Conservation (phyloP, 1,140 invertebrate species). For the Schlechtendalia chinensis region DNA sequence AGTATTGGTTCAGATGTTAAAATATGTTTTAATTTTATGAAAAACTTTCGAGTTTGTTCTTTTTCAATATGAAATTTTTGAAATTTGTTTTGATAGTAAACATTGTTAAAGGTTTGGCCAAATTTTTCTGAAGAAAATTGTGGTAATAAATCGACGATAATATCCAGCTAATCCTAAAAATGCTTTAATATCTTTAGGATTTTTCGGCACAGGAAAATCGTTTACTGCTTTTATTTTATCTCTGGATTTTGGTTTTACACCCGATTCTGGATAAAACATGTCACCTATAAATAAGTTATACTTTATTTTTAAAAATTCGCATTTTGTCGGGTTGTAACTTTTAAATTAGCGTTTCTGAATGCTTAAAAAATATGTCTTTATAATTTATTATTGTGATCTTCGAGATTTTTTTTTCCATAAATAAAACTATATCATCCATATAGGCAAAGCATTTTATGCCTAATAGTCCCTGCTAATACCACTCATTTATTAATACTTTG, state of each 20-base stretch:
- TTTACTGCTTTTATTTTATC: not conserved
- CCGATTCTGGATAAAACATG: not conserved
- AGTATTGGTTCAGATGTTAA: constrained; percentile 53
- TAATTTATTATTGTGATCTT: too few relatives aligned
- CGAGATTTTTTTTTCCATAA: too few relatives aligned
- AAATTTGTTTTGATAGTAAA: constrained; percentile 3
- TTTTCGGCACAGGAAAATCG: not conserved
- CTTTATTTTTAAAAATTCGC: not conserved
- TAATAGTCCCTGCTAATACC: too few relatives aligned
- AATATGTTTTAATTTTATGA: not conserved
- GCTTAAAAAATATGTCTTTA: not conserved
- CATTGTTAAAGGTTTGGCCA: not conserved
- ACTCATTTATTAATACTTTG: too few relatives aligned
- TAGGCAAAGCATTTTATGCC: too few relatives aligned
- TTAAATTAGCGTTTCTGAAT: not conserved
- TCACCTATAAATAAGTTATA: not conserved
- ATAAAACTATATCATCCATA: too few relatives aligned
- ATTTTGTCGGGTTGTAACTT: too few relatives aligned
- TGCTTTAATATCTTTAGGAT: too few relatives aligned
- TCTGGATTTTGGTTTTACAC: not conserved
- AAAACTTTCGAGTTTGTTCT: not conserved
- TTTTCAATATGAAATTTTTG: not conserved
- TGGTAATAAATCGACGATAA: not conserved
- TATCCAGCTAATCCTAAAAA: not conserved
- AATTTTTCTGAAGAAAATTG: too few relatives aligned